Percentiles rank a stretch among this genome's conserved stretches.
Conservation (phyloP, 2,113 vertebrate genomes). For the Herpetotheres cachinnans region DNA sequence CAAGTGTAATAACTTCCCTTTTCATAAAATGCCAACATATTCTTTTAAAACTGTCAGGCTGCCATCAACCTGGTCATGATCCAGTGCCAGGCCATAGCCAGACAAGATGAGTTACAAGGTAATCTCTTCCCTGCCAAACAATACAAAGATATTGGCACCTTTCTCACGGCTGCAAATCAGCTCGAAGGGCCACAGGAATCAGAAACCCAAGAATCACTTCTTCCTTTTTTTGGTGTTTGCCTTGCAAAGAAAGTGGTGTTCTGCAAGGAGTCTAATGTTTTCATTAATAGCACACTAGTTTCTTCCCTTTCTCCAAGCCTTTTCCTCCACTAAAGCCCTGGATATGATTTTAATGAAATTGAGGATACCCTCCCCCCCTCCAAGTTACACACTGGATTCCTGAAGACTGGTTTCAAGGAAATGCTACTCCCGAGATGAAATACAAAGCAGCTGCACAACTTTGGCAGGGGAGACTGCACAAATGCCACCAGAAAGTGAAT, state of each 20-base stretch:
- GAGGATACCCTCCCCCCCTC: neutral
- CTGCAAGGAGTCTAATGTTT: neutral
- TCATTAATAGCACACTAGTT: neutral
- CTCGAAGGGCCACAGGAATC: conserved; percentile 20
- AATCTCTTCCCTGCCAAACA: conserved; percentile 34
- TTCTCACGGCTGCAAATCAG: conserved; percentile 43
- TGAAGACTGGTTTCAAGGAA: conserved; percentile 33
- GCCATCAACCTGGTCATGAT: conserved; percentile 57
- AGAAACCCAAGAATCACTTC: conserved; percentile 5
- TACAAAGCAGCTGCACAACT: conserved; percentile 57
- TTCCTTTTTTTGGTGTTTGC: conserved; percentile 14
- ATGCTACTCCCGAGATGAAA: conserved; percentile 3
- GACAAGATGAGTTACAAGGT: conserved; percentile 62
- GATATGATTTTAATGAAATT: conserved; percentile 17
- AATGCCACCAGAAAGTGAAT: conserved; percentile 29
- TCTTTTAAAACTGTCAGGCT: conserved; percentile 54
- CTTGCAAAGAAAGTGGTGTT: neutral
- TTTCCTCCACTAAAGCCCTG: conserved; percentile 14
- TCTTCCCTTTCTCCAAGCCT: neutral
- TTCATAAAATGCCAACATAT: conserved; percentile 63
- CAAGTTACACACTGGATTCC: conserved; percentile 15
- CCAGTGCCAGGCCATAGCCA: conserved; percentile 46
- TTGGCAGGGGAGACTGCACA: neutral
- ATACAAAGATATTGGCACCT: conserved; percentile 54
- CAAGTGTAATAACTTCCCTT: conserved; percentile 64